Percentiles rank a stretch among this genome's conserved stretches.
Conservation (phyloP, 2,888 invertebrate genomes). For the Tuta absoluta region DNA sequence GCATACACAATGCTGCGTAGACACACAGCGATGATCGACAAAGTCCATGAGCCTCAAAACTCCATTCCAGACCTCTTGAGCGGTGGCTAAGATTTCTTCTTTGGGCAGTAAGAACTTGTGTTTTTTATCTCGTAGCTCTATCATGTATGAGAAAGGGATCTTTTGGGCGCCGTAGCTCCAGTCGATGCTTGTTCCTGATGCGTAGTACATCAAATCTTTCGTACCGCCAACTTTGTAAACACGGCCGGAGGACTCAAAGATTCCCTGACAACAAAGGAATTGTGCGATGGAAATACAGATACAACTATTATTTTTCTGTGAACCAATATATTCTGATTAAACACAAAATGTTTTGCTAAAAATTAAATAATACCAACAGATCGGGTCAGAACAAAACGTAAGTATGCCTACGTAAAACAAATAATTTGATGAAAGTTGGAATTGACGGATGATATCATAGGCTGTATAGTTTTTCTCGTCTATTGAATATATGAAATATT, state of each 20-base stretch:
- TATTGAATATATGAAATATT: too few species aligned
- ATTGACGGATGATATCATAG: too few species aligned
- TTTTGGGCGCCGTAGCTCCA: slow-evolving; percentile 69
- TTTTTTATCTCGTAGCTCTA: slow-evolving; percentile 65
- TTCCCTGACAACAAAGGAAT: slow-evolving; percentile 54
- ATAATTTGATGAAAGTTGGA: too few species aligned
- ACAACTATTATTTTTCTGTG: too few species aligned
- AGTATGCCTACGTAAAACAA: too few species aligned
- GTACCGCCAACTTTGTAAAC: slow-evolving; percentile 75
- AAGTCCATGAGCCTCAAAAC: slow-evolving; percentile 62
- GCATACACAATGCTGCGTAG: slow-evolving; percentile 41
- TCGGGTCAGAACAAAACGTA: too few species aligned
- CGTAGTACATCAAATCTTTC: slow-evolving; percentile 74
- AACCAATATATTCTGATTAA: too few species aligned
- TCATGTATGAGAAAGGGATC: slow-evolving; percentile 70
- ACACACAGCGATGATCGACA: slow-evolving; percentile 49
- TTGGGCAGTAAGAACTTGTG: slow-evolving; percentile 67
- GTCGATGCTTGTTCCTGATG: slow-evolving; percentile 66
- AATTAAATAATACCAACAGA: too few species aligned
- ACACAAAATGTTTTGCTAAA: background rate
- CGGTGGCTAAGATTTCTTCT: slow-evolving; percentile 61
- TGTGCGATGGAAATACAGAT: too few species aligned
- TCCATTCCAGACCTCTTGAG: slow-evolving; percentile 55
- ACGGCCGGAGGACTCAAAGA: slow-evolving; percentile 55
- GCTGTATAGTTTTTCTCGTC: too few species aligned